These are phyloP conservation scores for Cheirogaleus major DNA, from an alignment of 2,797 vertebrate species.

Conservation along the genomic window DNA sequence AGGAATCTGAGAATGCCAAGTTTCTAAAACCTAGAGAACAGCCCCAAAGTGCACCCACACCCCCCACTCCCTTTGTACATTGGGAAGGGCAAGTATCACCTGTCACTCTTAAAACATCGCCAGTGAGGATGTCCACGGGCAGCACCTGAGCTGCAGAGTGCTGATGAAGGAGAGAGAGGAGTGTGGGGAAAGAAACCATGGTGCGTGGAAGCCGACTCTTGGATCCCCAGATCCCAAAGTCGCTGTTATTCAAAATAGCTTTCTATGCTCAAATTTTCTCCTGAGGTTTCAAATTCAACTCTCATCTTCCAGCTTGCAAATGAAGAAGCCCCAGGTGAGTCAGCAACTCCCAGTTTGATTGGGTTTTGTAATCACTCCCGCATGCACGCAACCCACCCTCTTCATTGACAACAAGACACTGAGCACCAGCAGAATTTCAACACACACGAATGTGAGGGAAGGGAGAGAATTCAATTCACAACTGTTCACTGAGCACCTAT, in stretches of 20 bases:
- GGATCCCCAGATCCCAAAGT: not conserved
- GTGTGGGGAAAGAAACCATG: accelerated
- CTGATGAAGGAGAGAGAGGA: not conserved
- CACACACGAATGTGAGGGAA: not conserved
- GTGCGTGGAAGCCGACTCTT: accelerated
- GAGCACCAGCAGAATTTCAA: not conserved
- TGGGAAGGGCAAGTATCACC: not conserved
- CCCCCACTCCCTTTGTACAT: accelerated
- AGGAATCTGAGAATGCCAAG: not conserved
- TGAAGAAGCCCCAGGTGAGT: constrained; percentile 31
- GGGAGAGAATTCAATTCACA: not conserved
- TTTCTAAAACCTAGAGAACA: not conserved
- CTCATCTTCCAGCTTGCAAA: not conserved
- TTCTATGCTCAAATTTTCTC: not conserved
- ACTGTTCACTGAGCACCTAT: not conserved
- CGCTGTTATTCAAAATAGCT: not conserved
- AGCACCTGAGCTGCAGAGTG: not conserved
- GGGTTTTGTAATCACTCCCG: not conserved
- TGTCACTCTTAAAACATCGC: accelerated
- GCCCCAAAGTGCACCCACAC: not conserved
- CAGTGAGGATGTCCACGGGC: not conserved
- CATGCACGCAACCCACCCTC: not conserved
- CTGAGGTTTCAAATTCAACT: not conserved
- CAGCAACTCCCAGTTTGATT: not conserved
- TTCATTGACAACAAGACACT: not conserved